Conservation (phyloP, 1,140 invertebrate genomes). For the Mylabris phalerata region DNA sequence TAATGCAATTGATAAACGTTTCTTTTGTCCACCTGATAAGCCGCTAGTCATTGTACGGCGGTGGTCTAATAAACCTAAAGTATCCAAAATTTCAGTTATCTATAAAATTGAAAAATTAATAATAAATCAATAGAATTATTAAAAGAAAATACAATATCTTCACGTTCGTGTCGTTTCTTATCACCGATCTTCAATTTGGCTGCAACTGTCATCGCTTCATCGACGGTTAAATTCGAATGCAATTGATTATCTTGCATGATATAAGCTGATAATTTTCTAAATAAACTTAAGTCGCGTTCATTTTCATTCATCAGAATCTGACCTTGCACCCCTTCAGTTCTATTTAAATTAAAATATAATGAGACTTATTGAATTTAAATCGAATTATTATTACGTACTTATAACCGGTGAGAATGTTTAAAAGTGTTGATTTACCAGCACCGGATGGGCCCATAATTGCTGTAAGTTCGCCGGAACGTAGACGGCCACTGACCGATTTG, state of each 20-base stretch:
- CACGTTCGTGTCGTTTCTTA: slow-evolving; percentile 64
- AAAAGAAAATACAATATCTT: slow-evolving; percentile 66
- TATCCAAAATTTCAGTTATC: slow-evolving; percentile 88
- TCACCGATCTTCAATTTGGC: slow-evolving; percentile 82
- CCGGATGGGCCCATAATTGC: slow-evolving; percentile 93
- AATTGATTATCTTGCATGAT: slow-evolving; percentile 98
- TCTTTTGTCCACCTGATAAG: slow-evolving; percentile 92
- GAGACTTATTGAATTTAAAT: not conserved
- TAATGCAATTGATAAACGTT: slow-evolving; percentile 91
- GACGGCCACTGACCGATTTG: slow-evolving; percentile 72
- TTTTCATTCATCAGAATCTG: slow-evolving; percentile 80
- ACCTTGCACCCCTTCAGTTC: slow-evolving; percentile 68
- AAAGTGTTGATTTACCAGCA: slow-evolving; percentile 84
- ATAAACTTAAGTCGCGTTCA: slow-evolving; percentile 80
- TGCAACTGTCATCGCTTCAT: slow-evolving; percentile 90
- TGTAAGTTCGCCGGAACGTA: slow-evolving; percentile 78
- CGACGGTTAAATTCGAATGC: slow-evolving; percentile 85
- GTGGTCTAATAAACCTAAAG: slow-evolving; percentile 78
- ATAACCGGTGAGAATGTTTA: slow-evolving; percentile 82
- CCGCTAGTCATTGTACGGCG: slow-evolving; percentile 82
- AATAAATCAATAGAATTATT: not conserved
- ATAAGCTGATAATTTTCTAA: slow-evolving; percentile 91
- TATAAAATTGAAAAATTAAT: slow-evolving; percentile 37
- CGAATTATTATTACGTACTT: slow-evolving; percentile 53
- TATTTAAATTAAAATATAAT: slow-evolving; percentile 31